Conservation (phyloP, 2,888 invertebrate species). For the Heteropelma amictum region DNA sequence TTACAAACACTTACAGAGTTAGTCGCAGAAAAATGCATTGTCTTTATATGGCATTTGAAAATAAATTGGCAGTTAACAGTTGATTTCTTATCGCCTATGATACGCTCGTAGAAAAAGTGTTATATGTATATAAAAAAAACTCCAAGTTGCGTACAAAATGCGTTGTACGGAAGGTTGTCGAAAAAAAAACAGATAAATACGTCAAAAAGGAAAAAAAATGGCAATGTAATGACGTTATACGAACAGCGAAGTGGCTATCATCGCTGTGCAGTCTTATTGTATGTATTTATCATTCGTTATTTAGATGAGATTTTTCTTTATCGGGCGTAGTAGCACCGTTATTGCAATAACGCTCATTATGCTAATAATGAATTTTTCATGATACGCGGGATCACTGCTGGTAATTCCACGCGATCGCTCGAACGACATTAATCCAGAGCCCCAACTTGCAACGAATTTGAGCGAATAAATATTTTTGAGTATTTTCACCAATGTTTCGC, state of each 20-base stretch:
- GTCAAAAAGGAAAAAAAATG: constrained; percentile 58
- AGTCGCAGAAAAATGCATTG: constrained; percentile 66
- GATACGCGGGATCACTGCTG: neutral
- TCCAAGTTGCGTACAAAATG: constrained; percentile 10
- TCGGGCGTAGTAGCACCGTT: constrained; percentile 54
- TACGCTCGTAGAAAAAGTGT: constrained; percentile 18
- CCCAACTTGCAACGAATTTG: too few species aligned
- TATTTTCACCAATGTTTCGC: neutral
- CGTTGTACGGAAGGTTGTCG: neutral
- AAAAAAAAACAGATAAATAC: constrained; percentile 43
- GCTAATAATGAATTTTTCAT: constrained; percentile 47
- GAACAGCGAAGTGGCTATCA: constrained; percentile 62
- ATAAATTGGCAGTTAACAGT: constrained; percentile 71
- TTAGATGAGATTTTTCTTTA: constrained; percentile 27
- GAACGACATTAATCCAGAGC: too few species aligned
- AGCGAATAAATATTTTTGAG: neutral
- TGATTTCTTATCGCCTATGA: constrained; percentile 56
- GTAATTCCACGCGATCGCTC: too few species aligned
- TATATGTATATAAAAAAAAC: constrained; percentile 38
- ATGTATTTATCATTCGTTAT: constrained; percentile 28
- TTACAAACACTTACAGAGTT: constrained; percentile 62
- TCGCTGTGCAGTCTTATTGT: constrained; percentile 74
- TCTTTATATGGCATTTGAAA: constrained; percentile 70
- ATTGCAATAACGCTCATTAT: constrained; percentile 51
- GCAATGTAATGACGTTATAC: constrained; percentile 60